phyloP scores from a whole-genome alignment of 2,888 invertebrate species.

The Andrena minutula region DNA sequence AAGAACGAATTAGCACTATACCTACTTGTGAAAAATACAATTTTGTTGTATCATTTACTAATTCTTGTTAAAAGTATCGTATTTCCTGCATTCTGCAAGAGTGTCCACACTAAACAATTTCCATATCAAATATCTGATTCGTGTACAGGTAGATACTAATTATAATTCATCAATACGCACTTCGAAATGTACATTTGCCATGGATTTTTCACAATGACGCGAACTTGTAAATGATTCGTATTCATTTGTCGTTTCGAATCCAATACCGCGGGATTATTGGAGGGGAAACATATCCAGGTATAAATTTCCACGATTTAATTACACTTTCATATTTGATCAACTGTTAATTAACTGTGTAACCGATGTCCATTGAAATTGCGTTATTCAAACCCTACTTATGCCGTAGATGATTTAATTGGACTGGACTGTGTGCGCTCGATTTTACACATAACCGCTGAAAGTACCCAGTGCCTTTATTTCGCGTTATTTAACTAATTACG shows the following conservation, averaged over 20 bases:
- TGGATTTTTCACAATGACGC: too few relatives aligned
- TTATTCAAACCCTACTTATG: slow-evolving; percentile 22
- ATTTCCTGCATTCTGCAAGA: too few relatives aligned
- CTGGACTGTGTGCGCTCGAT: background rate
- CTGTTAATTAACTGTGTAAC: slow-evolving; percentile 25
- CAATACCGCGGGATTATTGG: slow-evolving; percentile 7
- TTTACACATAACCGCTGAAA: background rate
- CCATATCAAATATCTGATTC: too few relatives aligned
- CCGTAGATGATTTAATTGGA: too few relatives aligned
- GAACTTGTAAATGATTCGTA: background rate
- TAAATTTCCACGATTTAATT: slow-evolving; percentile 22
- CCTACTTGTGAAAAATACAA: too few relatives aligned
- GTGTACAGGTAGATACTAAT: too few relatives aligned
- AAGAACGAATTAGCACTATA: too few relatives aligned
- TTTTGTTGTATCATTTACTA: too few relatives aligned
- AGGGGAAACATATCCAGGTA: background rate
- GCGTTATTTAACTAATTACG: slow-evolving; percentile 10
- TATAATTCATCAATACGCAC: too few relatives aligned
- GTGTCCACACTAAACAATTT: too few relatives aligned
- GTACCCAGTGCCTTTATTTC: background rate
- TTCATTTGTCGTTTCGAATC: background rate
- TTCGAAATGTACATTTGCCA: too few relatives aligned
- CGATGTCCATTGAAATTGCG: background rate
- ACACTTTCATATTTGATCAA: background rate
- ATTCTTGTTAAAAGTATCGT: too few relatives aligned